A percentile compares a stretch with the other conserved stretches of the same genome.
Evolutionary conservation across 1,140 invertebrate species (phyloP).

Genomic region (Cherax quadricarinatus): DNA sequence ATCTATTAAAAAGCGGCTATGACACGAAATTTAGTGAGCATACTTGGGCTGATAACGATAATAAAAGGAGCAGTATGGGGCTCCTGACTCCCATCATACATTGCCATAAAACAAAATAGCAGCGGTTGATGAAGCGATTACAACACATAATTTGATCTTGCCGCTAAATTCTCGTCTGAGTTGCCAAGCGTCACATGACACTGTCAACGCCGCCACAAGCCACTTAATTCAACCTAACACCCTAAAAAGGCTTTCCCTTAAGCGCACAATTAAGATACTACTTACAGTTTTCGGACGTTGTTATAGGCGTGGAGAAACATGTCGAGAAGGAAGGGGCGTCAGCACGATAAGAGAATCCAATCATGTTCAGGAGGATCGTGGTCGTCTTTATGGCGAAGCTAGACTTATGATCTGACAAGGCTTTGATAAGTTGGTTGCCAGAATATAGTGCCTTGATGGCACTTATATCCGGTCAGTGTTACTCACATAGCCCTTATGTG

Average conservation of each 20-base stretch:
- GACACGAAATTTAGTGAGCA: background rate
- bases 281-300: slow-evolving; percentile 30
- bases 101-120: slow-evolving; percentile 17
- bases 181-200: background rate
- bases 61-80: background rate
- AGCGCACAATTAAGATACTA: slow-evolving; percentile 10
- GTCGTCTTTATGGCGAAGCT: slow-evolving; percentile 18
- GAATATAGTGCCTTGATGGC: too few relatives aligned
- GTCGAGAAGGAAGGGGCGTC: background rate
- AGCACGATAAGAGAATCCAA: slow-evolving; percentile 26
- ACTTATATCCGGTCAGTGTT: too few relatives aligned
- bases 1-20: background rate
- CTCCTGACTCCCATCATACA: background rate
- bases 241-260: background rate
- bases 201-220: background rate
- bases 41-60: background rate
- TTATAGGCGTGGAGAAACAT: slow-evolving; percentile 4
- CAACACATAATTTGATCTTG: background rate
- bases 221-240: background rate
- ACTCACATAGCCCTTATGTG: background rate
- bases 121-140: slow-evolving; percentile 18
- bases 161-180: background rate
- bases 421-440: background rate
- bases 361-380: slow-evolving; percentile 33
- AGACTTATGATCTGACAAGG: background rate